phyloP scores from a whole-genome alignment of 2,888 invertebrate genomes.

The Bombylius major region DNA sequence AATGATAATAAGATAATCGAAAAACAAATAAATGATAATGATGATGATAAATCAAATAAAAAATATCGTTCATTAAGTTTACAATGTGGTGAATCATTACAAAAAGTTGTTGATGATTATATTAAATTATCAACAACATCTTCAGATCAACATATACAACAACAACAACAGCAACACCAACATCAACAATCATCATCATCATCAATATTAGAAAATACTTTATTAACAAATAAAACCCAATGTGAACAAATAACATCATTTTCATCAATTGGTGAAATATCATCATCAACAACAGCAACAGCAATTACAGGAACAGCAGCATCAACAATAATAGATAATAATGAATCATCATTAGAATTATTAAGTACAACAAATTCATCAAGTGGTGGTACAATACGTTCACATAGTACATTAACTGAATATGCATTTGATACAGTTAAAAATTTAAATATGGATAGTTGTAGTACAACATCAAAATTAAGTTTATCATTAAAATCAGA shows the following conservation, averaged over 20 bases:
- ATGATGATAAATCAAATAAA: neutral
- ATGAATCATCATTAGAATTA: neutral
- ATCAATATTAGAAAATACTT: too few relatives aligned
- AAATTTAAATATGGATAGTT: conserved; percentile 17
- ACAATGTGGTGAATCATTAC: neutral
- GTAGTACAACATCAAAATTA: conserved; percentile 18
- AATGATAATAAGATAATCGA: neutral
- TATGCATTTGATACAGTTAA: conserved; percentile 18
- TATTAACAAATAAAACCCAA: too few relatives aligned
- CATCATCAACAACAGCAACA: neutral
- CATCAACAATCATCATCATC: neutral
- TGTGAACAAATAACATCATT: too few relatives aligned
- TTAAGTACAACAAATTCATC: neutral
- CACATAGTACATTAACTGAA: conserved; percentile 17
- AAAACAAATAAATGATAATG: neutral
- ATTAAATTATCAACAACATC: neutral
- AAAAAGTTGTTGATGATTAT: neutral
- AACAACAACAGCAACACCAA: too few relatives aligned
- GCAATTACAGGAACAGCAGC: neutral
- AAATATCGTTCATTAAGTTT: neutral
- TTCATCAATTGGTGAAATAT: too few relatives aligned
- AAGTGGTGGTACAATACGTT: conserved; percentile 10
- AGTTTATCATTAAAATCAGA: conserved; percentile 18
- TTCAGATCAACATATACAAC: neutral
- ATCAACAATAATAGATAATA: neutral